Percentiles rank a stretch among this genome's conserved stretches.
phyloP scores from a whole-genome alignment of 2,888 invertebrate genomes.

The Seira ritae region DNA sequence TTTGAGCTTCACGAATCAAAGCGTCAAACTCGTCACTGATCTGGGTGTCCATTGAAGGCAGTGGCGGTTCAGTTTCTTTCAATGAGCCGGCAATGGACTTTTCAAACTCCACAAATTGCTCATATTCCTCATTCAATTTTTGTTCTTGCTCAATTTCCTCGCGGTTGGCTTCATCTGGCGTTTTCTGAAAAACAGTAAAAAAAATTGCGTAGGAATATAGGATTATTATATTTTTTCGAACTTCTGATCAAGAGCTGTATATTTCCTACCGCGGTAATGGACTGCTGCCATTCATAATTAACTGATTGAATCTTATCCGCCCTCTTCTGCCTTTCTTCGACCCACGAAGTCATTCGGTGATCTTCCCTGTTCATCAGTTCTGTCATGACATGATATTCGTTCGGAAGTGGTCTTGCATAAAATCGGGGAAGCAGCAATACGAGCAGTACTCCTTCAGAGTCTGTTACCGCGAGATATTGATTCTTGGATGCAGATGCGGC shows the following conservation, averaged over 20 bases:
- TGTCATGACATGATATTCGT: constrained; percentile 65
- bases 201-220: background rate
- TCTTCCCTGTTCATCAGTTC: constrained; percentile 72
- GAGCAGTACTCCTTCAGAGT: constrained; percentile 67
- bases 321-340: constrained; percentile 51
- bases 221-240: background rate
- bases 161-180: constrained; percentile 53
- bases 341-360: constrained; percentile 64
- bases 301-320: constrained; percentile 48
- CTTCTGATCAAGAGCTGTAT: background rate
- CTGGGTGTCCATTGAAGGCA: constrained; percentile 65
- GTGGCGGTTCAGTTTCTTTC: constrained; percentile 66
- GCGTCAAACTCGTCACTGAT: constrained; percentile 66
- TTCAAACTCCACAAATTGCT: constrained; percentile 70
- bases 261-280: constrained; percentile 30
- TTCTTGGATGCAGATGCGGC: constrained; percentile 67
- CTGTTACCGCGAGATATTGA: constrained; percentile 68
- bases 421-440: constrained; percentile 68
- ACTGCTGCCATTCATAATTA: constrained; percentile 45
- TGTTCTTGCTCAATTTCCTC: constrained; percentile 67
- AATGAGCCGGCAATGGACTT: constrained; percentile 54
- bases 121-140: constrained; percentile 66
- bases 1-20: constrained; percentile 58
- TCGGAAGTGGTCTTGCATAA: constrained; percentile 63
- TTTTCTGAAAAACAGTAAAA: constrained; percentile 61